Percentiles rank a stretch among this genome's conserved stretches.
These are phyloP conservation scores for Melanocharis versteri DNA, from an alignment of 2,113 vertebrate genomes.

Conservation along the genomic window DNA sequence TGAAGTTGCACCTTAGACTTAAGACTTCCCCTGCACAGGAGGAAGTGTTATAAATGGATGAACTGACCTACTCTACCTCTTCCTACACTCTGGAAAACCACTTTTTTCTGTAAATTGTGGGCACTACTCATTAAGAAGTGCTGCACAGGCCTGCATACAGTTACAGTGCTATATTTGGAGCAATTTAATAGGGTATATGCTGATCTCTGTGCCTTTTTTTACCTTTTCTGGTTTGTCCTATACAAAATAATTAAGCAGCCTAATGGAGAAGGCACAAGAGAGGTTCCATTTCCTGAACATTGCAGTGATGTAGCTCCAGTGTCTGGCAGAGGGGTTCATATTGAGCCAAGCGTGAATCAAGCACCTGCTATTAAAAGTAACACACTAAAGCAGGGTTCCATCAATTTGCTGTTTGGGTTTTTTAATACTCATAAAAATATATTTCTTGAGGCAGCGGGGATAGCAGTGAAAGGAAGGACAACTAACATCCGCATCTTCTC, in stretches of 20 bases:
- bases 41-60: neutral
- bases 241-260: constrained; percentile 48
- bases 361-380: constrained; percentile 55
- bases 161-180: neutral
- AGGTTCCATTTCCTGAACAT: constrained; percentile 69
- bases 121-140: neutral
- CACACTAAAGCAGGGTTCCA: constrained; percentile 75
- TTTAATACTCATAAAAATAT: constrained; percentile 78
- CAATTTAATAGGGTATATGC: neutral
- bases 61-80: neutral
- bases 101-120: neutral
- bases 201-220: neutral
- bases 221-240: neutral
- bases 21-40: neutral
- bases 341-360: constrained; percentile 71
- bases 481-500: constrained; percentile 29
- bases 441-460: neutral
- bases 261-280: constrained; percentile 56
- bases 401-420: constrained; percentile 74
- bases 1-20: neutral
- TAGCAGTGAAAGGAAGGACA: neutral
- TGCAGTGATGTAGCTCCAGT: constrained; percentile 45
- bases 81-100: neutral
- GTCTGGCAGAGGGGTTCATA: constrained; percentile 70
- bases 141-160: neutral